Conservation (phyloP, 2,888 invertebrate species). For the Polydrusus tereticollis region DNA sequence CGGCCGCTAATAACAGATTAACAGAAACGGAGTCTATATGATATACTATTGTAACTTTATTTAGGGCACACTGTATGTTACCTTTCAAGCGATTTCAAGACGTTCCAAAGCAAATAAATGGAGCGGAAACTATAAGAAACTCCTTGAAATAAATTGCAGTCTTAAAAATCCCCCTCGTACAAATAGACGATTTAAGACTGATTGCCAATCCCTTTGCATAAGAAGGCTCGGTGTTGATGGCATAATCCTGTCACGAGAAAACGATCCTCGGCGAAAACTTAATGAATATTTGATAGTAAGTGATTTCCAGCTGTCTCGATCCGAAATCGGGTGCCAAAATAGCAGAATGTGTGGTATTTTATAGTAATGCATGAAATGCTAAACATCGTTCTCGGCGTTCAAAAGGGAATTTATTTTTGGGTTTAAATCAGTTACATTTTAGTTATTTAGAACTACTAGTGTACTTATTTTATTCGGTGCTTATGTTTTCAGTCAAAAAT, state of each 20-base stretch:
- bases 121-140: slow-evolving; percentile 24
- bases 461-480: too few species aligned
- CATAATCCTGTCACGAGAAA: slow-evolving; percentile 40
- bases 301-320: slow-evolving; percentile 30
- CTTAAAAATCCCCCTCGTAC: slow-evolving; percentile 30
- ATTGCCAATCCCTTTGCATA: slow-evolving; percentile 38
- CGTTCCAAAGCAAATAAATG: background rate
- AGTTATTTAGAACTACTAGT: too few species aligned
- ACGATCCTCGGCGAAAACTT: slow-evolving; percentile 32
- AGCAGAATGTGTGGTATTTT: slow-evolving; percentile 10
- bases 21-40: too few species aligned
- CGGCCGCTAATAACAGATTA: too few species aligned
- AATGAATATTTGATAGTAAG: slow-evolving; percentile 44
- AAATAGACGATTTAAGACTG: slow-evolving; percentile 33
- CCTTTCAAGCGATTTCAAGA: background rate
- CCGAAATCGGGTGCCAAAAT: slow-evolving; percentile 1
- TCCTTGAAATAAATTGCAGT: slow-evolving; percentile 33
- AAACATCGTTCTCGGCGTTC: background rate
- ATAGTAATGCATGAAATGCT: slow-evolving; percentile 6
- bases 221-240: slow-evolving; percentile 37
- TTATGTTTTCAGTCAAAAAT: too few species aligned
- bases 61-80: too few species aligned
- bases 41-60: too few species aligned
- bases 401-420: background rate
- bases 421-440: too few species aligned